phyloP scores from a whole-genome alignment of 2,113 vertebrate genomes.

The Rhodinocichla rosea region DNA sequence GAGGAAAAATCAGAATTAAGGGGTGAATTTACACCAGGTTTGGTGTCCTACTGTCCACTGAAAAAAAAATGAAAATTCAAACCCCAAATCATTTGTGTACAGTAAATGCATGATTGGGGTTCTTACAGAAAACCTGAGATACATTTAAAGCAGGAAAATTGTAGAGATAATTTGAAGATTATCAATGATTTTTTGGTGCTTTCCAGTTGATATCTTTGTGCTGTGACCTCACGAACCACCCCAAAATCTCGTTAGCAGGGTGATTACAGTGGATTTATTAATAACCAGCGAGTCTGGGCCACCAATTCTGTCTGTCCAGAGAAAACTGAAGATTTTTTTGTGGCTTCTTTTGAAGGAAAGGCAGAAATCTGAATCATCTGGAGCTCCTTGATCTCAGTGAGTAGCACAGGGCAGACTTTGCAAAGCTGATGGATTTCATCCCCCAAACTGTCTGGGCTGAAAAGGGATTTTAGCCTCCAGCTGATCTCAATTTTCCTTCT shows the following conservation, averaged over 20 bases:
- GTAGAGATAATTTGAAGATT: background rate
- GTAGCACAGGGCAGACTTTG: background rate
- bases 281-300: background rate
- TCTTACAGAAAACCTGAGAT: background rate
- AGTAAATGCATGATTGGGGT: background rate
- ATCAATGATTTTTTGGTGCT: slow-evolving; percentile 1
- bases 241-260: background rate
- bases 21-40: background rate
- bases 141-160: background rate
- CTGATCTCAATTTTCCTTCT: background rate
- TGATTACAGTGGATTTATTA: background rate
- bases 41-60: background rate
- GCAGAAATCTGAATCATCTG: slow-evolving; percentile 5
- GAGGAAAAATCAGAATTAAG: background rate
- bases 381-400: slow-evolving; percentile 23
- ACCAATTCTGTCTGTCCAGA: background rate
- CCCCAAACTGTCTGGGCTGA: background rate
- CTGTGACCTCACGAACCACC: background rate
- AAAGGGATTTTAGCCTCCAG: background rate
- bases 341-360: background rate
- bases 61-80: background rate
- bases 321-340: background rate
- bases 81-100: background rate
- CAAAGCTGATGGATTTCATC: background rate
- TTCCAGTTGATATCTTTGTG: background rate